These are phyloP conservation scores for Neodon shergylaensis DNA, from an alignment of 2,113 vertebrate genomes.

Conservation along the genomic window DNA sequence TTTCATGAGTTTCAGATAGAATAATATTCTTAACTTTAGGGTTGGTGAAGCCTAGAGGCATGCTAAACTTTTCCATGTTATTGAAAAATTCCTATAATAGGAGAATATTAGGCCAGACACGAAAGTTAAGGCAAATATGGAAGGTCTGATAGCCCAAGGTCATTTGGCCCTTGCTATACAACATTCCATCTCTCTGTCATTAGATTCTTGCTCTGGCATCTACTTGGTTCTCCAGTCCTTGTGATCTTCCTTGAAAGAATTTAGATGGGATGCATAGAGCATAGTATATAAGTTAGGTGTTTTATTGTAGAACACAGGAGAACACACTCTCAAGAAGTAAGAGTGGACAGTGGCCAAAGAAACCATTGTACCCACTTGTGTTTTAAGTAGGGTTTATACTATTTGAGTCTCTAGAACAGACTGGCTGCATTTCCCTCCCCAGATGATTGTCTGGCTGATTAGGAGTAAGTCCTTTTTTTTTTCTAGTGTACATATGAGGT, in stretches of 20 bases:
- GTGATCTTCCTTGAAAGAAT: not conserved
- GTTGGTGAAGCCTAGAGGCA: not conserved
- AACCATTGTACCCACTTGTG: not conserved
- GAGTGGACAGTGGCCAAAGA: not conserved
- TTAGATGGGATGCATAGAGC: not conserved
- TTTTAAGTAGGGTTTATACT: not conserved
- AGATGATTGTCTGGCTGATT: not conserved
- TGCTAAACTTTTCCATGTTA: not conserved
- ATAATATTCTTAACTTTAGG: not conserved
- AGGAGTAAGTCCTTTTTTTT: not conserved
- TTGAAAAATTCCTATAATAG: not conserved
- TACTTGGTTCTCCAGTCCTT: not conserved
- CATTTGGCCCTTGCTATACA: not conserved
- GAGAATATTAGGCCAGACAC: not conserved
- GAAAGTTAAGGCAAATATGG: not conserved
- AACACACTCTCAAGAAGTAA: not conserved
- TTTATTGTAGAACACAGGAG: not conserved
- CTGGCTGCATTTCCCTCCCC: not conserved
- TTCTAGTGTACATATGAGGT: not conserved
- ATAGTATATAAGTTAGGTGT: not conserved
- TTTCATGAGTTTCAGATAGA: not conserved
- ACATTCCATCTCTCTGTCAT: not conserved
- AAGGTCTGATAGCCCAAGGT: not conserved
- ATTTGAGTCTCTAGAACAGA: not conserved
- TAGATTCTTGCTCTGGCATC: not conserved